Evolutionary conservation across 2,888 invertebrate species (phyloP).

Genomic region (Zootermopsis nevadensis): DNA sequence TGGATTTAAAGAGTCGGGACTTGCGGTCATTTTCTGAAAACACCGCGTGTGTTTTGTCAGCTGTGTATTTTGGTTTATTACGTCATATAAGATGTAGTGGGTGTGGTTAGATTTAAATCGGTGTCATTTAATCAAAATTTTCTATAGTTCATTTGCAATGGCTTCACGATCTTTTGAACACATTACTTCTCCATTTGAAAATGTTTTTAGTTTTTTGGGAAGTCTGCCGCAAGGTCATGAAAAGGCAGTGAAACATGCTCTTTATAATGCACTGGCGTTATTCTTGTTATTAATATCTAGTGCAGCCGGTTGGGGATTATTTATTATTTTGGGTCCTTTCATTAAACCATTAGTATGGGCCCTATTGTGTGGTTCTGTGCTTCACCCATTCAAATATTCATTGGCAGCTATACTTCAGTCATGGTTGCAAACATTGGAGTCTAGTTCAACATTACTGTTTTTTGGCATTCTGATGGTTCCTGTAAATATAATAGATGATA

Average conservation of each 20-base stretch:
- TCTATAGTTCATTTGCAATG: slow-evolving; percentile 13
- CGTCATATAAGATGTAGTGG: not conserved
- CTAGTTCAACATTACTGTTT: slow-evolving; percentile 74
- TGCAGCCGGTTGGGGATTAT: slow-evolving; percentile 80
- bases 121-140: not conserved
- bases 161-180: slow-evolving; percentile 43
- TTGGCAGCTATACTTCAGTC: slow-evolving; percentile 79
- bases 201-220: slow-evolving; percentile 75
- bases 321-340: slow-evolving; percentile 89
- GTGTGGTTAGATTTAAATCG: not conserved
- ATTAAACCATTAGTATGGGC: slow-evolving; percentile 97
- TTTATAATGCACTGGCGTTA: slow-evolving; percentile 88
- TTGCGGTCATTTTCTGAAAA: not conserved
- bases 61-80: not conserved
- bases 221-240: slow-evolving; percentile 80
- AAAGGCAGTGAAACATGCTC: slow-evolving; percentile 91
- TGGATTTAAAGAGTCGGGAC: too few relatives aligned
- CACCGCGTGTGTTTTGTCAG: not conserved
- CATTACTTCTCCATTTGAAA: slow-evolving; percentile 69
- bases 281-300: slow-evolving; percentile 77
- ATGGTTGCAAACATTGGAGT: slow-evolving; percentile 81
- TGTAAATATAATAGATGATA: slow-evolving; percentile 77
- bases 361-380: slow-evolving; percentile 92
- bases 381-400: slow-evolving; percentile 93
- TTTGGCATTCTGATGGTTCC: slow-evolving; percentile 75